Base-by-base conservation (phyloP, 2,113 vertebrate species). In the Lucifuga dentata region DNA sequence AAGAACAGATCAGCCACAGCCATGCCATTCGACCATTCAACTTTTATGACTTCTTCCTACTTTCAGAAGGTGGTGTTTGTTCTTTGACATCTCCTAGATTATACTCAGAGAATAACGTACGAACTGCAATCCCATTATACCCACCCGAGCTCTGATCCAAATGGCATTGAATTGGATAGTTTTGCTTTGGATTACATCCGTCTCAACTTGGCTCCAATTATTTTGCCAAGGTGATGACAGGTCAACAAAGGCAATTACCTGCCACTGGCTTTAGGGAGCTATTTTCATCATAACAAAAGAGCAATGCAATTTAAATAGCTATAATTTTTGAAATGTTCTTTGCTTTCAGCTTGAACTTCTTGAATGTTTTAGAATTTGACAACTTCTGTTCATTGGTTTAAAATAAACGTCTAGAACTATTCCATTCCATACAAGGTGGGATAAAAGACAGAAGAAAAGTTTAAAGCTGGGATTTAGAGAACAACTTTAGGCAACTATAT, bases 241-340 rank as follows among this genome's bases (percentile, higher is more conserved):
- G 78, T 80, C 79, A 86, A 78, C 73, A 84, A 77, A 88, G 75
- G 72, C 49, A 74, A 79, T 82, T 80, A 68, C 48, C 15, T 51
- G 44, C 51, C 43, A 4, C 8, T 16, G 20, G 58, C 45, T 73
- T 49, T 7, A 60, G 46, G 40, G 41, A 59, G 40, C 60, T 21
- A 71, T 73, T 84, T 74, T 16, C 56, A 56, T 41, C 46, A 52
- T 50, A 44, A 52, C n/a, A 58, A 56, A 39, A 12, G 24, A 52
- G 53, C 48, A 15, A 62, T 81, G 83, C 57, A 21, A 73, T 56
- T 70, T 23, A 64, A 82, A 69, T 65, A 62, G 60, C 41, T 40
- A 8, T 16, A 32, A 68, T 80, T 75, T 73, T 32, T 50, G n/a
- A 61, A 70, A 75, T 41, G 33, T 23, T 26, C 53, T 63, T 60